Evolutionary conservation across 2,888 invertebrate species (phyloP).

Genomic region (Alitta virens): DNA sequence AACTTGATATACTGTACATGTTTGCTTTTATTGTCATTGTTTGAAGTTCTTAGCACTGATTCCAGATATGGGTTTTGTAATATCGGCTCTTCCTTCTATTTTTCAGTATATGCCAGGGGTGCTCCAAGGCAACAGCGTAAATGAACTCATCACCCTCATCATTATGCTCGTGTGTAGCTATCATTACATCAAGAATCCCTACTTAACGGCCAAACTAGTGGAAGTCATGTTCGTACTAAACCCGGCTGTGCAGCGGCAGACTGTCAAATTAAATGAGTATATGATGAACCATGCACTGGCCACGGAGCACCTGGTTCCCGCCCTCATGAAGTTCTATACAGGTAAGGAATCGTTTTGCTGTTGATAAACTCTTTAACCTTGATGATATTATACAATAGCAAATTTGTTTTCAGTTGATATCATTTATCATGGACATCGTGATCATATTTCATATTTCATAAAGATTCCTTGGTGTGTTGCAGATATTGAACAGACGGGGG

Average conservation of each 20-base stretch:
- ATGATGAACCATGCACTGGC: constrained; percentile 87
- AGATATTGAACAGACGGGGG: constrained; percentile 95
- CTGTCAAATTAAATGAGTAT: constrained; percentile 65
- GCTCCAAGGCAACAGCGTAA: constrained; percentile 38
- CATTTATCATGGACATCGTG: too few relatives aligned
- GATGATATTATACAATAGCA: too few relatives aligned
- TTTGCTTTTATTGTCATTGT: too few relatives aligned
- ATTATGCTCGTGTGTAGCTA: constrained; percentile 86
- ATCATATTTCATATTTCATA: too few relatives aligned
- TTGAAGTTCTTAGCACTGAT: too few relatives aligned
- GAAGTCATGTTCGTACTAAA: constrained; percentile 70
- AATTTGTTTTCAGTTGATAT: too few relatives aligned
- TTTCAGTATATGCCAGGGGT: constrained; percentile 35
- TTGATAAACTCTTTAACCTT: too few relatives aligned
- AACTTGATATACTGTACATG: too few relatives aligned
- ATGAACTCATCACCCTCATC: constrained; percentile 78
- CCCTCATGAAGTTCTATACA: constrained; percentile 97
- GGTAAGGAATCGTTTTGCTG: too few relatives aligned
- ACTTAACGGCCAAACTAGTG: constrained; percentile 92
- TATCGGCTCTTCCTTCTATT: too few relatives aligned
- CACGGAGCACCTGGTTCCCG: constrained; percentile 78
- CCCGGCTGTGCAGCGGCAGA: constrained; percentile 60
- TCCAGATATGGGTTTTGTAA: too few relatives aligned
- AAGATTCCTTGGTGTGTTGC: too few relatives aligned
- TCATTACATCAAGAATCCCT: constrained; percentile 91